These are phyloP conservation scores for Columbina picui DNA, from an alignment of 2,113 vertebrate genomes.

Conservation along the genomic window DNA sequence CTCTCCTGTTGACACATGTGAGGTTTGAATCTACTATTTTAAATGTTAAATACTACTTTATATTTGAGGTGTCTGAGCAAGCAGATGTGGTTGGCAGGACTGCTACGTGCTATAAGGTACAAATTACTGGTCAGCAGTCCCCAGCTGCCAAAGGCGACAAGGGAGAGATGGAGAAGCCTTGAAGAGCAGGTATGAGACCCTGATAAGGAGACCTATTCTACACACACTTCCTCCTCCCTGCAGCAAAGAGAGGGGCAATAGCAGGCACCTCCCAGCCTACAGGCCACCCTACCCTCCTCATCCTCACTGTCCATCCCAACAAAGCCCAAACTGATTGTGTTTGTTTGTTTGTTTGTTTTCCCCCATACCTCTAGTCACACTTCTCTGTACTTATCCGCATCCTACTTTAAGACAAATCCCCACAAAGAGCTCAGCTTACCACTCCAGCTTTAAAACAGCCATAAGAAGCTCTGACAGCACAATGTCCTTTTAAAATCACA, in stretches of 20 bases:
- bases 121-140: not conserved
- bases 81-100: not conserved
- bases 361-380: not conserved
- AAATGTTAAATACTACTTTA: not conserved
- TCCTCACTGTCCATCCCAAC: accelerated
- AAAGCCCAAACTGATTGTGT: accelerated
- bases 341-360: not conserved
- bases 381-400: not conserved
- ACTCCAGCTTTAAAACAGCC: not conserved
- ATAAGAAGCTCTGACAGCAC: not conserved
- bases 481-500: not conserved
- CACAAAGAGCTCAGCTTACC: not conserved
- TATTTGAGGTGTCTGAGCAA: not conserved
- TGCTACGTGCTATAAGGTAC: accelerated
- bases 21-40: not conserved
- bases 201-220: not conserved
- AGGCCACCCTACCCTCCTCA: not conserved
- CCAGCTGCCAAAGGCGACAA: not conserved
- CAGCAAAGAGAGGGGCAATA: accelerated
- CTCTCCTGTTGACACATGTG: not conserved
- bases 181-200: not conserved
- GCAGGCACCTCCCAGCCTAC: not conserved
- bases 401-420: not conserved
- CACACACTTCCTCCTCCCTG: not conserved
- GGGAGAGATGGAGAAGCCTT: not conserved